Evolutionary conservation across 2,113 vertebrate genomes (phyloP).

Genomic region (Ceyx margarethae): DNA sequence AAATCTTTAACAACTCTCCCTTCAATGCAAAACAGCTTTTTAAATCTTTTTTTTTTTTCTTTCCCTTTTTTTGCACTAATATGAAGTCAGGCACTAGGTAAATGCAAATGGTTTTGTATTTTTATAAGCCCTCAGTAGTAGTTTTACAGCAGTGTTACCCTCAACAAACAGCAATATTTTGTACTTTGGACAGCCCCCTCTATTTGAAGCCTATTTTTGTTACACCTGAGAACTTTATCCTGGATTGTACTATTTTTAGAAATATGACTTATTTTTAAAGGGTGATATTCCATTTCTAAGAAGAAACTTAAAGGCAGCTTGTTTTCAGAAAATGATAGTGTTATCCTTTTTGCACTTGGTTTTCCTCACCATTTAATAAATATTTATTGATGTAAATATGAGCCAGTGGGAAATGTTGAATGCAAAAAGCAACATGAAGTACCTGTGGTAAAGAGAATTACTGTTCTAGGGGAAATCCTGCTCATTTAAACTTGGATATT

Average conservation of each 20-base stretch:
- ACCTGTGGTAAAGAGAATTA: background rate
- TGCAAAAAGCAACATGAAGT: background rate
- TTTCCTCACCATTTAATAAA: constrained; percentile 67
- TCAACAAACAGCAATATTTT: constrained; percentile 77
- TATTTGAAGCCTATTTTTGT: constrained; percentile 80
- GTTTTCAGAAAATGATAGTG: constrained; percentile 63
- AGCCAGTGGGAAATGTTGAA: constrained; percentile 2
- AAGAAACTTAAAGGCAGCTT: constrained; percentile 66
- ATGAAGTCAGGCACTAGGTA: constrained; percentile 71
- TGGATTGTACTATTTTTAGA: constrained; percentile 82
- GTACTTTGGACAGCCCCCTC: constrained; percentile 73
- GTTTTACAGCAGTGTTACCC: constrained; percentile 72
- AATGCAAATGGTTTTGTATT: constrained; percentile 77
- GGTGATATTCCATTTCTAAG: constrained; percentile 68
- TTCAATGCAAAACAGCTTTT: constrained; percentile 52
- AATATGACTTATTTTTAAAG: constrained; percentile 74
- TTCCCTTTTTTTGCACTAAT: constrained; percentile 75
- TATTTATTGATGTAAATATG: constrained; percentile 63
- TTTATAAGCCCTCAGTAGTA: constrained; percentile 65
- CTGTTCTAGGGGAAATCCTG: background rate
- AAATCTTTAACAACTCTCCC: constrained; percentile 80
- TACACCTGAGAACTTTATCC: constrained; percentile 73
- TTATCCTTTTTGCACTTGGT: constrained; percentile 64
- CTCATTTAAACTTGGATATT: background rate
- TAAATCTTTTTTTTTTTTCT: constrained; percentile 61